Evolutionary conservation across 2,888 invertebrate species (phyloP), one percentile per base, ranked within the genome.

Genomic region (Ligdia adustata): DNA sequence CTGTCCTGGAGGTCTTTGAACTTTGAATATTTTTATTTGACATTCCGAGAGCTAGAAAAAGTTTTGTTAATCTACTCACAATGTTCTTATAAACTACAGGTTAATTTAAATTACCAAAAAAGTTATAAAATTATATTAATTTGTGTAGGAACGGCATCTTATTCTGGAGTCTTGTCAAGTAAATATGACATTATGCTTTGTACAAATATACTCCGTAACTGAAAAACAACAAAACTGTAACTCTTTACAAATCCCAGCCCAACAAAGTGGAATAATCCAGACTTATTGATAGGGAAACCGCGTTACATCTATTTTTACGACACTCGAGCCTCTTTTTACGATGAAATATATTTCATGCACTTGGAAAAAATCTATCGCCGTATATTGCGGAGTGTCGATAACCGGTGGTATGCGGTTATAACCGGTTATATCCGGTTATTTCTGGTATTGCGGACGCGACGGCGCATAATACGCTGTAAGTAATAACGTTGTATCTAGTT

Each of bases 291-390:
- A 80, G 73, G 75, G 72, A 74, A 48, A 69, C 66, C 75, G 75
- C 73, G 70, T 72, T 79, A 83, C 81, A 81, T 82, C 79, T 81
- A 83, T 79, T 84, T 88, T 89, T 88, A 89, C 79, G 88, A 84
- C 72, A 66, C 66, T 66, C 64, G 69, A 77, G 79, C 75, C 77
- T 70, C 79, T 84, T 88, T 89, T 89, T 89, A 89, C 81, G 72
- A 73, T 65, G 69, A 64, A 63, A 66, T 70, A 86, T 82, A 86
- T 84, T 80, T 85, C 79, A 79, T 82, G 78, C 79, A 79, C 75
- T 78, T 65, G 72, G 75, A 79, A 82, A 82, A 84, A 78, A 79
- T 79, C 75, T 78, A 79, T 83, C 70, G 68, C 66, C 69, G 37
- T 37, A 70, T 72, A 79, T 78, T 75, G 83, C 77, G 69, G 70